Evolutionary conservation across 1,140 invertebrate species (phyloP), one percentile per base, ranked within the genome.

Genomic region (Calycopis cecrops): DNA sequence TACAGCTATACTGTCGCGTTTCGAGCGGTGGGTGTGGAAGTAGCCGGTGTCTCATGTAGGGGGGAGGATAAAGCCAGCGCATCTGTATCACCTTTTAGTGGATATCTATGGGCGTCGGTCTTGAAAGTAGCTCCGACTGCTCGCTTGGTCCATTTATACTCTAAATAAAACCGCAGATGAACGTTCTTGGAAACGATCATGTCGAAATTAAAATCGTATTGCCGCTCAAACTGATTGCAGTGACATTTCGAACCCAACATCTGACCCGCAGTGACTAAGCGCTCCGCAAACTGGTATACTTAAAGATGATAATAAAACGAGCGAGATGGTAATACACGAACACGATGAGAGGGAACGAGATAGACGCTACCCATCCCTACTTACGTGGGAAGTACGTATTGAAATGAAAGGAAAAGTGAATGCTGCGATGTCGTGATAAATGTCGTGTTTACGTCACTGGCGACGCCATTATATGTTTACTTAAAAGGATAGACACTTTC

Each of bases 401-500:
- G 54, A 67, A 68, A 71, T 62, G 73, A 79, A 77, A 82, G 79
- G 76, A 82, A 82, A 79, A 79, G 79, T 79, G 63, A 76, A 71
- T 69, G 70, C 64, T 70, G 67, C 68, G 54, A 40, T 62, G 49
- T 58, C 28, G 35, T 52, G 35, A 21, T 35, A 47, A 51, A 51
- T 42, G 37, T 57, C 40, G 40, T 44, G 40, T 44, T 44, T 16
- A 44, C 40, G 17, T 44, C 40, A 17, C 17, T 14, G 14, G 17
- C 40, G 21, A 28, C 21, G 2, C 2, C 21, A 28, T 28, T 28
- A 28, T 28, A 3, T 28, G 6, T 16, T 44, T 44, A 44, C 14
- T 44, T 18, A 44, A 0, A 44, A 44, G 40, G 40, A 44, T 28
- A 28, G 21, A 28, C 21, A 28, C 21, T 28, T 28, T 28, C 21